These are phyloP conservation scores for Tinea semifulvella DNA, from an alignment of 2,888 invertebrate genomes.

Conservation along the genomic window DNA sequence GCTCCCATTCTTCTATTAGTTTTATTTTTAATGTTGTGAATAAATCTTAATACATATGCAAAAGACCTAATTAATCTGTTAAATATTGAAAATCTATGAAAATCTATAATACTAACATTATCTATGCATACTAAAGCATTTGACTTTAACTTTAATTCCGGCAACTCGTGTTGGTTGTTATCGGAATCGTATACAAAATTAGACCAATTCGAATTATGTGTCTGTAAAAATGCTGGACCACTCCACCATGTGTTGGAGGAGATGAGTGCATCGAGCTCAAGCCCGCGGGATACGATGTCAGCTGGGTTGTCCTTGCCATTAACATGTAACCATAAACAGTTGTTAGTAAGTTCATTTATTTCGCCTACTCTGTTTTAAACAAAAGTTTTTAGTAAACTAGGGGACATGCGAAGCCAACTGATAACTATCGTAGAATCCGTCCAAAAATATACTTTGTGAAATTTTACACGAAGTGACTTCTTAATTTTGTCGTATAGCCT, in stretches of 20 bases:
- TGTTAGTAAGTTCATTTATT: constrained; percentile 17
- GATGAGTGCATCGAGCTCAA: constrained; percentile 14
- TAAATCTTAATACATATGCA: too few species aligned
- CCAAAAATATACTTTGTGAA: constrained; percentile 21
- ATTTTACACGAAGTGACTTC: constrained; percentile 17
- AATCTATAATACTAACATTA: too few species aligned
- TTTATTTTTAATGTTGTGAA: too few species aligned
- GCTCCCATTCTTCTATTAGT: too few species aligned
- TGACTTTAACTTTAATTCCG: too few species aligned
- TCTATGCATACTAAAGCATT: too few species aligned
- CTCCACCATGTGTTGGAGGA: constrained; percentile 21
- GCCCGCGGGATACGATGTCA: constrained; percentile 22
- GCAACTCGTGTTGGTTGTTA: too few species aligned
- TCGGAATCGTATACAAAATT: too few species aligned
- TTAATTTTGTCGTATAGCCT: constrained; percentile 20
- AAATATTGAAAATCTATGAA: too few species aligned
- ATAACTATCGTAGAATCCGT: constrained; percentile 23
- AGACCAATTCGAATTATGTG: too few species aligned
- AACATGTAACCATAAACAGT: constrained; percentile 19
- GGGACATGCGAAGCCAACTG: constrained; percentile 22
- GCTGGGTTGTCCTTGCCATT: constrained; percentile 21
- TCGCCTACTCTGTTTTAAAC: constrained; percentile 22
- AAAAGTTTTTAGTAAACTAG: constrained; percentile 22
- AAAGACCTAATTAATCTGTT: too few species aligned
- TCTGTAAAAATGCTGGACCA: constrained; percentile 20